Base-by-base conservation (phyloP, 2,797 vertebrate genomes). In the Sparus aurata region DNA sequence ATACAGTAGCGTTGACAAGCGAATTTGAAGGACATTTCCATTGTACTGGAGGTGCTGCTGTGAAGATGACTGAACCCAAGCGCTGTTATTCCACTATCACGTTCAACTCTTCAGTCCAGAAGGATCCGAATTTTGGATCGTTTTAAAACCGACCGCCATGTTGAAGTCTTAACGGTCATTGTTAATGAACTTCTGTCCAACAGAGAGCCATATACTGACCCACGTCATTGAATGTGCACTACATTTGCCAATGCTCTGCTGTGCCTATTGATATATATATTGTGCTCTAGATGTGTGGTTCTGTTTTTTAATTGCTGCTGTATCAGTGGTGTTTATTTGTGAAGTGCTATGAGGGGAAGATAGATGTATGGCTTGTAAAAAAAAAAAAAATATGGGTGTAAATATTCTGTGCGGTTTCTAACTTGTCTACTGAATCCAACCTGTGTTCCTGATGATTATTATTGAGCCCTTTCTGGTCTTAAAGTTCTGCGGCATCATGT, bases 271-370 rank as follows among this genome's bases (percentile, higher is more conserved):
- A 81, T 43, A 75, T 82, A 69, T 79, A 22, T 38, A 13, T 46
- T 57, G 68, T 79, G 59, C 71, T 68, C 17, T 18, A n/a, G 55
- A 73, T 60, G 62, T 82, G 71, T 59, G 46, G 20, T 73, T 78
- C 16, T 41, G 13, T 57, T 15, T 80, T 45, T 79, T 41, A 15
- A 69, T 69, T 75, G 83, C 75, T 87, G 80, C 85, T 84, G 80
- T 80, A 73, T 91, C 75, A 75, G 64, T 79, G 76, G 76, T 83
- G 78, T 88, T 75, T 50, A 53, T 58, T 76, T 83, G 58, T 84
- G 52, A 71, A 68, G 66, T 69, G 52, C 20, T 73, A 13, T 8
- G 22, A 50, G 55, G 58, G 59, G 13, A 61, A 58, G 38, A 64
- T 75, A 25, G 12, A 66, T 61, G 79, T 46, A 16, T n/a, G 25